Percentiles rank a stretch among this genome's conserved stretches.
Evolutionary conservation across 2,797 vertebrate species (phyloP).

Genomic region (Cetoscarus ocellatus): DNA sequence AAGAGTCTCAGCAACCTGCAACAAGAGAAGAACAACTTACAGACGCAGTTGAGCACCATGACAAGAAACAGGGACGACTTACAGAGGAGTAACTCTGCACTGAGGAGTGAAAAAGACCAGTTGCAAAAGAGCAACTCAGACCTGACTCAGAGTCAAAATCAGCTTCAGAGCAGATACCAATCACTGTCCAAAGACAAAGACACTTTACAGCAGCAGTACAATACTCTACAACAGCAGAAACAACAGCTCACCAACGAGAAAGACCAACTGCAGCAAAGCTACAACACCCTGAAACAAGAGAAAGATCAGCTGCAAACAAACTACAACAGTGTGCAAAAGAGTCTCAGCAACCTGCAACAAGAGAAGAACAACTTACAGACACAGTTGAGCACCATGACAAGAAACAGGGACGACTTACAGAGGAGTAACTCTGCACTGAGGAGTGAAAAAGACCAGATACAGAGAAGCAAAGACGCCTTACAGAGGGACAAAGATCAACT

Average conservation of each 20-base stretch:
- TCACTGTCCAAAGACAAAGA: slow-evolving; percentile 18
- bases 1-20: background rate
- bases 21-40: background rate
- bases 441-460: background rate
- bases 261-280: background rate
- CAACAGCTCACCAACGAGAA: background rate
- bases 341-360: background rate
- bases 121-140: slow-evolving; percentile 1
- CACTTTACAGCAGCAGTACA: slow-evolving; percentile 3
- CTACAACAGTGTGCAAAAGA: background rate
- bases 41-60: background rate
- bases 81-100: slow-evolving; percentile 18
- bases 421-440: background rate
- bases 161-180: background rate
- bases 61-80: slow-evolving; percentile 4
- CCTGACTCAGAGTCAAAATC: slow-evolving; percentile 3
- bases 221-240: background rate
- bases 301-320: background rate
- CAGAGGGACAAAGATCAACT: slow-evolving; percentile 8
- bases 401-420: background rate
- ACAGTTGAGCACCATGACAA: background rate
- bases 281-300: background rate
- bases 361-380: background rate
- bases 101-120: background rate
- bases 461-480: background rate